Evolutionary conservation across 2,797 vertebrate species (phyloP).

Genomic region (Pelodytes ibericus): DNA sequence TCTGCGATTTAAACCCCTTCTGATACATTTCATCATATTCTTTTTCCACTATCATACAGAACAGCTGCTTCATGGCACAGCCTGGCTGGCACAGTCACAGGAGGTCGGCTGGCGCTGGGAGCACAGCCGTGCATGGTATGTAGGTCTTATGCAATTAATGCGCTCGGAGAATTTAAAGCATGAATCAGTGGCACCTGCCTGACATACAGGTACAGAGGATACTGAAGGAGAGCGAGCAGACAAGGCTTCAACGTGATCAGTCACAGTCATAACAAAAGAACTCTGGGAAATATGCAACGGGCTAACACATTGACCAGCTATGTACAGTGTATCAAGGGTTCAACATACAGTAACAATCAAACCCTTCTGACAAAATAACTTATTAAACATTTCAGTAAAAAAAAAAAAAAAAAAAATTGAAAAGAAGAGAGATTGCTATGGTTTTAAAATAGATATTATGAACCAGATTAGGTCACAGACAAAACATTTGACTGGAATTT

Average conservation of each 20-base stretch:
- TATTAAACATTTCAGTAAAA: too few relatives aligned
- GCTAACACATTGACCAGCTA: background rate
- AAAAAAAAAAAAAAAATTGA: too few relatives aligned
- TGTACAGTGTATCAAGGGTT: background rate
- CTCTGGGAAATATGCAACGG: background rate
- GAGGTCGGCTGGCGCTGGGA: background rate
- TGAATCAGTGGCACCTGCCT: conserved; percentile 40
- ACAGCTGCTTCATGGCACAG: conserved; percentile 19
- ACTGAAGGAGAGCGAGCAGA: background rate
- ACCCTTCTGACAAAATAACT: too few relatives aligned
- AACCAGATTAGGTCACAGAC: too few relatives aligned
- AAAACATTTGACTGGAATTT: too few relatives aligned
- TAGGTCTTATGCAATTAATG: background rate
- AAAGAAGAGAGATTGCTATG: too few relatives aligned
- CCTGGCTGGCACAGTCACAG: background rate
- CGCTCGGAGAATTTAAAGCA: background rate
- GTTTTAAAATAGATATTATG: too few relatives aligned
- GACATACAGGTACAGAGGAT: conserved; percentile 4
- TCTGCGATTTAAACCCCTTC: background rate
- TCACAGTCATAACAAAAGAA: conserved; percentile 19
- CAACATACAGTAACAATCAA: too few relatives aligned
- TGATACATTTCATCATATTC: conserved; percentile 43
- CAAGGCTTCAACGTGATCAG: conserved; percentile 40
- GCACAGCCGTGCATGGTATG: background rate
- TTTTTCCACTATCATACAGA: conserved; percentile 29